phyloP scores from a whole-genome alignment of 2,888 invertebrate genomes.

The Epirrhoe alternata region DNA sequence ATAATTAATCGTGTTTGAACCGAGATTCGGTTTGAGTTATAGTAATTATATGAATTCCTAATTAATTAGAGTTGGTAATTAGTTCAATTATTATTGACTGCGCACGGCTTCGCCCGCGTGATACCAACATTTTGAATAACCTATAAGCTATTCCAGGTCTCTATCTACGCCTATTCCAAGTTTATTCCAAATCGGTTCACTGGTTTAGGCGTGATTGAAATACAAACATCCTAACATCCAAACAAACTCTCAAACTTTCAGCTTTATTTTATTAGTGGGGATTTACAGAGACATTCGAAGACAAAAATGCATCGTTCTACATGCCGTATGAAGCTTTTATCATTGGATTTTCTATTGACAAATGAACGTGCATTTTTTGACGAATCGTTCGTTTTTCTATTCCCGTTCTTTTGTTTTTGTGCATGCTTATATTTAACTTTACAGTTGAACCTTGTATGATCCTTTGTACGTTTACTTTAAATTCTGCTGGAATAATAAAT shows the following conservation, averaged over 20 bases:
- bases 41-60: not conserved
- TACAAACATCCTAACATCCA: too few relatives aligned
- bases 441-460: too few relatives aligned
- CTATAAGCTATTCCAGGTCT: too few relatives aligned
- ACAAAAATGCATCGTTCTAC: not conserved
- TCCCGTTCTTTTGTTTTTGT: not conserved
- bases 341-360: not conserved
- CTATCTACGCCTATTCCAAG: too few relatives aligned
- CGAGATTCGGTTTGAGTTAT: not conserved
- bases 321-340: not conserved
- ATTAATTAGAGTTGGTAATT: not conserved
- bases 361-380: not conserved
- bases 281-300: not conserved
- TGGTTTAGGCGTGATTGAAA: too few relatives aligned
- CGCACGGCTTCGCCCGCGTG: too few relatives aligned
- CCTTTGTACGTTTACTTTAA: too few relatives aligned
- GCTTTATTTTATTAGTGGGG: not conserved
- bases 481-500: too few relatives aligned
- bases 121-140: too few relatives aligned
- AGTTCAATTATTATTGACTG: not conserved
- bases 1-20: not conserved
- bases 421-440: too few relatives aligned
- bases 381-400: not conserved
- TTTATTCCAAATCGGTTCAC: too few relatives aligned
- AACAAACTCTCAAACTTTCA: too few relatives aligned